phyloP scores from a whole-genome alignment of 37 sponge, comb jelly and placozoan species.

The Aplysina aerophoba region DNA sequence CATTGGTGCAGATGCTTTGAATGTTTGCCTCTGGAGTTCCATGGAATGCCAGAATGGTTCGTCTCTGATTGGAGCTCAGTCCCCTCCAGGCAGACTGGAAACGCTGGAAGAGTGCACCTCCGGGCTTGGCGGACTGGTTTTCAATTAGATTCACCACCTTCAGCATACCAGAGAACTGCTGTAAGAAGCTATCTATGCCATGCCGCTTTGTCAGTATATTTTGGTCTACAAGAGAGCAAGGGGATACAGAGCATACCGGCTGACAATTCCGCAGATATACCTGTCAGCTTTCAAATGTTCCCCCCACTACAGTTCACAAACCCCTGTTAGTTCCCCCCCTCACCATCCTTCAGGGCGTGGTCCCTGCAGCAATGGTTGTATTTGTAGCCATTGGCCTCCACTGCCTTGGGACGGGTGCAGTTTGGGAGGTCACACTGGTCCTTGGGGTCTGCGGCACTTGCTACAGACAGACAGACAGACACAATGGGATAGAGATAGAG shows the following conservation, averaged over 20 bases:
- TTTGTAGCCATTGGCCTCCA: slow-evolving; percentile 36
- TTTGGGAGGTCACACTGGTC: slow-evolving; percentile 73
- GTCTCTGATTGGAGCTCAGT: slow-evolving; percentile 60
- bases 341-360: slow-evolving; percentile 72
- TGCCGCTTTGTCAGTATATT: slow-evolving; percentile 46
- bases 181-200: slow-evolving; percentile 65
- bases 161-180: slow-evolving; percentile 49
- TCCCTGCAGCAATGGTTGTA: slow-evolving; percentile 71
- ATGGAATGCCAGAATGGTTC: slow-evolving; percentile 81
- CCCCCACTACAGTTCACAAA: neutral
- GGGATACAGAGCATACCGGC: neutral
- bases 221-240: neutral
- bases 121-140: slow-evolving; percentile 69
- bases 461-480: neutral
- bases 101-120: slow-evolving; percentile 63
- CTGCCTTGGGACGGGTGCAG: slow-evolving; percentile 47
- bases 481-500: too few relatives aligned
- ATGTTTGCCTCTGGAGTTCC: slow-evolving; percentile 74
- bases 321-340: too few relatives aligned
- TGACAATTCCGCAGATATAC: neutral
- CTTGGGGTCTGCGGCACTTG: slow-evolving; percentile 28
- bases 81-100: slow-evolving; percentile 44
- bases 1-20: slow-evolving; percentile 71
- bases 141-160: slow-evolving; percentile 60
- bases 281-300: neutral